A percentile compares a stretch with the other conserved stretches of the same genome.
Evolutionary conservation across 2,113 vertebrate genomes (phyloP).

Genomic region (Lipophrys pholis): DNA sequence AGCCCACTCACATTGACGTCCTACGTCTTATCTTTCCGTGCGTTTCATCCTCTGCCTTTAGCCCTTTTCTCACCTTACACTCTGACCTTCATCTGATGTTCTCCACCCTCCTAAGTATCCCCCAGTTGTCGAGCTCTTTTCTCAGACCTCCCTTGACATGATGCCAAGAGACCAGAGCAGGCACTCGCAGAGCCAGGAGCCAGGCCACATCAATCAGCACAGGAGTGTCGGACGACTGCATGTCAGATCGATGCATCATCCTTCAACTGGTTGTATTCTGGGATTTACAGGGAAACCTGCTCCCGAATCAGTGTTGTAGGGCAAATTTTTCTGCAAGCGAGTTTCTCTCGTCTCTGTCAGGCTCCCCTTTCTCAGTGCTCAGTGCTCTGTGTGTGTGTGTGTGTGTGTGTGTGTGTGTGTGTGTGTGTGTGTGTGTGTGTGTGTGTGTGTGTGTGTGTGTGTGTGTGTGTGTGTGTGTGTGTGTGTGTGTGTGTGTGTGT

Average conservation of each 20-base stretch:
- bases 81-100: slow-evolving; percentile 53
- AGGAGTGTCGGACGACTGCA: slow-evolving; percentile 39
- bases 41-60: slow-evolving; percentile 28
- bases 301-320: slow-evolving; percentile 2
- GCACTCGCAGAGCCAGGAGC: slow-evolving; percentile 57
- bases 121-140: slow-evolving; percentile 41
- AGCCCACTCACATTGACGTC: slow-evolving; percentile 30
- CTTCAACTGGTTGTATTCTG: slow-evolving; percentile 60
- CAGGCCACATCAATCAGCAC: slow-evolving; percentile 73
- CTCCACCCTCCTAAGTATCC: slow-evolving; percentile 33
- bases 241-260: slow-evolving; percentile 75
- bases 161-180: slow-evolving; percentile 58
- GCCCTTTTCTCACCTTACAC: slow-evolving; percentile 53
- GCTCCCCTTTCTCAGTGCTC: slow-evolving; percentile 13
- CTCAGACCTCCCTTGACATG: slow-evolving; percentile 60
- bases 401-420: slow-evolving; percentile 18
- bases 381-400: slow-evolving; percentile 12
- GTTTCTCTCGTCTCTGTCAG: slow-evolving; percentile 23
- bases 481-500: slow-evolving; percentile 20
- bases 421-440: slow-evolving; percentile 17
- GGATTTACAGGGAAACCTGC: slow-evolving; percentile 49
- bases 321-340: slow-evolving; percentile 29
- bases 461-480: slow-evolving; percentile 21
- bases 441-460: slow-evolving; percentile 22
- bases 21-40: slow-evolving; percentile 34